Base-by-base conservation (phyloP, 1,140 invertebrate genomes). In the Drosophila quadrilineata region DNA sequence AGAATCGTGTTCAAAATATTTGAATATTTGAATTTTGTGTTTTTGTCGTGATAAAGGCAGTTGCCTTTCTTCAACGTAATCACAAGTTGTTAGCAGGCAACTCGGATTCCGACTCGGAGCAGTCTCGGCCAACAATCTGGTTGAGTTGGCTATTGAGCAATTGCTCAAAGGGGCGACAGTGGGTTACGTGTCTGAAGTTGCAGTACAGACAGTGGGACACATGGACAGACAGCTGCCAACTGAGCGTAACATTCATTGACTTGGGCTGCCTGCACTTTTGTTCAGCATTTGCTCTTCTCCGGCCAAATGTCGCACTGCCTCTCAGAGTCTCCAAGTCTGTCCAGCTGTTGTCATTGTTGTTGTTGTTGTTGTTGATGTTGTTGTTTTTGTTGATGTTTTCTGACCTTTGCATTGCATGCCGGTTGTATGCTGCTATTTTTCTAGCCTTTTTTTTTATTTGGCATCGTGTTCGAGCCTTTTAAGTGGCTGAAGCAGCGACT, bases 201-300 rank as follows among this genome's bases (percentile, higher is more conserved):
- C 58, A 48, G 49, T 36, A 62, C 57, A 46, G 66, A 43, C 45
- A 41, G 52, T 22, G 64, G 31, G 58, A 10, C 68, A 62, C n/a
- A n/a, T n/a, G n/a, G 72, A 69, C 49, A 62, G 76, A 72, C 77
- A 76, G 76, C 76, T 82, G 76, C 72, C 76, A 82, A 45, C 58
- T 43, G 50, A 68, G 49, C 58, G 59, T 68, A 63, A 49, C 49
- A 63, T 63, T 63, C 43, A 41, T 48, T 35, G n/a, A n/a, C n/a
- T n/a, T n/a, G n/a, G n/a, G n/a, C n/a, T n/a, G 58, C 46, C 38
- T 29, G 54, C 28, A 14, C 22, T 43, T 43, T 59, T 45, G 22
- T 16, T 14, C 21, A 46, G 26, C 21, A 35, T 48, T 48, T 46
- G 26, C 52, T 56, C 36, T 58, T 46, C 45, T 41, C 28, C 35